Evolutionary conservation across 64 coral and sea anemone genomes (phyloP).

Genomic region (Dendronephthya gigantea): DNA sequence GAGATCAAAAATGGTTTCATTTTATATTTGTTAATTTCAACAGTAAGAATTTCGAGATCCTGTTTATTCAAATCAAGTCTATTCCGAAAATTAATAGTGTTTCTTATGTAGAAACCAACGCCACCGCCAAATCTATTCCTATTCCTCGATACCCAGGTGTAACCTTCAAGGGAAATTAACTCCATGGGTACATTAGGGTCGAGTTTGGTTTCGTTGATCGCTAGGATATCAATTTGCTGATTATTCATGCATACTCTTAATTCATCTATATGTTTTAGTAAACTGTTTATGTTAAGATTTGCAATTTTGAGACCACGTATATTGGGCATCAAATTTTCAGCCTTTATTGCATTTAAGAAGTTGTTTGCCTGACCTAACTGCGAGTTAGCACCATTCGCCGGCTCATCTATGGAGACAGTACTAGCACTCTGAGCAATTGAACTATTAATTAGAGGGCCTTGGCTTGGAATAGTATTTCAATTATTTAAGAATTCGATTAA

Average conservation of each 20-base stretch:
- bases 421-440: too few relatives aligned
- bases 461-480: background rate
- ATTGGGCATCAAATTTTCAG: background rate
- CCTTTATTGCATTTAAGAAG: background rate
- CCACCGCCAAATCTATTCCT: too few relatives aligned
- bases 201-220: slow-evolving; percentile 7
- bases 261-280: background rate
- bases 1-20: too few relatives aligned
- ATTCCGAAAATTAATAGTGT: too few relatives aligned
- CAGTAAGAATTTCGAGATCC: too few relatives aligned
- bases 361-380: too few relatives aligned
- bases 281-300: background rate
- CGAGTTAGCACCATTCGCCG: background rate
- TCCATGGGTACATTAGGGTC: background rate
- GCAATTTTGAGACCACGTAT: background rate
- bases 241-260: background rate
- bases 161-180: slow-evolving; percentile 11
- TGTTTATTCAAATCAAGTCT: too few relatives aligned
- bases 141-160: background rate
- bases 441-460: background rate
- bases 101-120: too few relatives aligned
- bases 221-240: background rate
- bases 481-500: background rate
- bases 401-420: background rate
- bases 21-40: too few relatives aligned